Evolutionary conservation across 2,113 vertebrate species (phyloP), one percentile per base, ranked within the genome.

Genomic region (Egretta garzetta): DNA sequence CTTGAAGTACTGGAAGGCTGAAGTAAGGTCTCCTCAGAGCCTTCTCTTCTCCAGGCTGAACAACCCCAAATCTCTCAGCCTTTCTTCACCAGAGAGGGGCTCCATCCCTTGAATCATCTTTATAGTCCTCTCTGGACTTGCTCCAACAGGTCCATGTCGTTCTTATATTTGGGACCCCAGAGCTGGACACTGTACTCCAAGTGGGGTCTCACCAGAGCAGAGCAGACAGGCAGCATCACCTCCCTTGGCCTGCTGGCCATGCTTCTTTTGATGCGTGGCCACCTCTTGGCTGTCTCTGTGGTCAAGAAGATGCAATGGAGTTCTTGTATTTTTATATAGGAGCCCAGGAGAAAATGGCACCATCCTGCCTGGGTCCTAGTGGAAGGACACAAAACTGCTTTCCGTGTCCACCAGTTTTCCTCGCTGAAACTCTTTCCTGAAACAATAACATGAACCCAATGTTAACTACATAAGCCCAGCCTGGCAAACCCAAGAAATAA

Each of bases 141-240:
- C 58, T 60, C n/a, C 58, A 60, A 35, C n/a, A 60, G 58, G 14
- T 60, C n/a, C 14, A 4, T 60, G 58, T 60, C 58, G 3, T 7
- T 35, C 23, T 4, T 35, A 23, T 60, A 22, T n/a, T 60, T 22
- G 5, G 58, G n/a, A 4, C 22, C 3, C 58, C n/a, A 35, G 58
- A 60, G 58, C 14, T 26, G 58, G 58, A 35, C 0, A 14, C 58
- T 35, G 58, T 0, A 2, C 14, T 43, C 6, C 39, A 32, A 9
- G 13, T 37, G 63, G 13, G 63, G 9, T 43, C 28, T 64, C 28
- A 22, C 12, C 39, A 64, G 8, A 43, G 39, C 19, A 3, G 28
- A 64, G 39, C 1, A 32, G 8, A 64, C 37, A 27, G 62, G 37
- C 39, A 15, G 28, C 30, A 32, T 64, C 63, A 0, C 39, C 28